A percentile compares a stretch with the other conserved stretches of the same genome.
phyloP scores from a whole-genome alignment of 2,888 invertebrate species.

The Malachius bipustulatus region DNA sequence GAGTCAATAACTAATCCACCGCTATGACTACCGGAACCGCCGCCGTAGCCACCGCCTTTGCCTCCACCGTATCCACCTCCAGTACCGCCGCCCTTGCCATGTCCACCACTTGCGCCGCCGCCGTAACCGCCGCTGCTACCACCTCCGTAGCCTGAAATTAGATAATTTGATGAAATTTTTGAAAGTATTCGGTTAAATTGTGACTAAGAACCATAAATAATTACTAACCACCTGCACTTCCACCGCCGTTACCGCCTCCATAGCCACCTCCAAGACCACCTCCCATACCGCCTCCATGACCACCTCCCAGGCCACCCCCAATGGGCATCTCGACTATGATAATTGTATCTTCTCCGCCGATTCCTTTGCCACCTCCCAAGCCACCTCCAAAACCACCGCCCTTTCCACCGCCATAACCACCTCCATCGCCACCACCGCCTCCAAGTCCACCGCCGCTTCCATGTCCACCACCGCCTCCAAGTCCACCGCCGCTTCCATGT shows the following conservation, averaged over 20 bases:
- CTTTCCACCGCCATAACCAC: constrained; percentile 1
- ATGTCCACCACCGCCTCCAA: constrained; percentile 9
- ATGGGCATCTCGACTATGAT: too few species aligned
- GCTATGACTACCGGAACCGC: constrained; percentile 8
- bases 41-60: constrained; percentile 16
- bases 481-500: not conserved
- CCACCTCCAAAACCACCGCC: constrained; percentile 17
- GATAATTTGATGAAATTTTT: too few species aligned
- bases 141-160: not conserved
- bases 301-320: too few species aligned
- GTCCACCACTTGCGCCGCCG: constrained; percentile 2
- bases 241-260: too few species aligned
- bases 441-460: constrained; percentile 4
- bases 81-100: not conserved
- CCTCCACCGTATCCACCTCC: constrained; percentile 5
- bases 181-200: too few species aligned
- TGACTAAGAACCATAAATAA: too few species aligned
- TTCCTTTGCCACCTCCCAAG: constrained; percentile 7
- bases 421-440: constrained; percentile 5
- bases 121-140: constrained; percentile 9
- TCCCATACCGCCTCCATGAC: too few species aligned
- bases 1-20: too few species aligned
- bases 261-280: too few species aligned
- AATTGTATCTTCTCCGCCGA: too few species aligned
- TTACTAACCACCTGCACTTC: too few species aligned